Evolutionary conservation across 2,888 invertebrate genomes (phyloP).

Genomic region (Diachrysia chrysitis): DNA sequence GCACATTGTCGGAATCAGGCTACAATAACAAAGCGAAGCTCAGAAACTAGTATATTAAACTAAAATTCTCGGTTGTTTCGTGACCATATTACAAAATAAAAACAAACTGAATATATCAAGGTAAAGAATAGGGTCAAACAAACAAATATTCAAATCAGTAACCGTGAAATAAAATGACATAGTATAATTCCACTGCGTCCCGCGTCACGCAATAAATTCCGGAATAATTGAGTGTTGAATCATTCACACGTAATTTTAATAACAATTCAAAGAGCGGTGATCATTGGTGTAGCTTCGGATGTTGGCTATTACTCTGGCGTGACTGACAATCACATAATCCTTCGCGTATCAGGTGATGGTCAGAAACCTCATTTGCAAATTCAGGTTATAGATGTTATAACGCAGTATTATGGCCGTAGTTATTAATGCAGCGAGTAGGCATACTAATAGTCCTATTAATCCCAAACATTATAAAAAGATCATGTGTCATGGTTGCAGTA

Average conservation of each 20-base stretch:
- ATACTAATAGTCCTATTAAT: no score
- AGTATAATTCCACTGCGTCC: conserved; percentile 14
- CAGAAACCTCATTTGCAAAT: conserved; percentile 58
- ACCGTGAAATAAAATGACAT: conserved; percentile 34
- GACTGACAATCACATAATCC: conserved; percentile 54
- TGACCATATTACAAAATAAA: conserved; percentile 20
- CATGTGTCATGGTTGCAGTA: conserved; percentile 4
- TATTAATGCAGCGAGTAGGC: conserved; percentile 8
- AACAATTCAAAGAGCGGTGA: conserved; percentile 26
- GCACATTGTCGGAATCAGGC: conserved; percentile 24
- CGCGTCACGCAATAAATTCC: conserved; percentile 23
- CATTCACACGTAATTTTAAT: conserved; percentile 43
- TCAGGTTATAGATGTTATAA: conserved; percentile 40
- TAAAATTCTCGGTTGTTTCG: neutral
- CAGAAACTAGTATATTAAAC: conserved; percentile 4
- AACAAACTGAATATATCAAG: conserved; percentile 3
- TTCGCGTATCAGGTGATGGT: conserved; percentile 61
- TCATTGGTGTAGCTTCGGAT: conserved; percentile 57
- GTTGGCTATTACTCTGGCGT: conserved; percentile 53
- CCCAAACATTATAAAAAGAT: neutral
- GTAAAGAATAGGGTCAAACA: conserved; percentile 24
- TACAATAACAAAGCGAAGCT: conserved; percentile 20
- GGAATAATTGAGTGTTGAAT: conserved; percentile 22
- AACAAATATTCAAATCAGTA: conserved; percentile 35
- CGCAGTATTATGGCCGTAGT: conserved; percentile 9